These are phyloP conservation scores for Nerophis ophidion DNA, from an alignment of 2,113 vertebrate genomes.

Conservation along the genomic window DNA sequence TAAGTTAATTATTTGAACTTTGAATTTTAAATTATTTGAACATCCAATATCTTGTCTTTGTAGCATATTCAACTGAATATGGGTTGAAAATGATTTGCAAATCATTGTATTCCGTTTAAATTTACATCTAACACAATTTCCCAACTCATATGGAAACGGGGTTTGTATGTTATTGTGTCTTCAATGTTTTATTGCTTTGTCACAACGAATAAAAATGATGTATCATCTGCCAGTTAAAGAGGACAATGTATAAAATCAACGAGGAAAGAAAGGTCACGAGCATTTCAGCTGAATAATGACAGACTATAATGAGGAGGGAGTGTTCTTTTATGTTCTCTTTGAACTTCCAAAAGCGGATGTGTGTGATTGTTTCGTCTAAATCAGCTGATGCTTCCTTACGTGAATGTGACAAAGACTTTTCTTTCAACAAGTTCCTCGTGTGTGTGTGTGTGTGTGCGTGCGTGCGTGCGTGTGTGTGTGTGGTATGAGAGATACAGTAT, in stretches of 20 bases:
- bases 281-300: neutral
- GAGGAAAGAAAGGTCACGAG: neutral
- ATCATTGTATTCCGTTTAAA: no score
- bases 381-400: neutral
- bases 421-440: slow-evolving; percentile 34
- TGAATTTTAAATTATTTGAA: no score
- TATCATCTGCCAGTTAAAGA: neutral
- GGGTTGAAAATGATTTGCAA: no score
- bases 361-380: neutral
- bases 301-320: slow-evolving; percentile 6
- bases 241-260: neutral
- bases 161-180: neutral
- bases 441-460: neutral
- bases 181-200: slow-evolving; percentile 1
- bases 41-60: no score
- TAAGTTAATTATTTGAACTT: no score
- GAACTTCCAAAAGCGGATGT: neutral
- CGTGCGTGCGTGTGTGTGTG: no score
- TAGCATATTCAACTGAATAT: no score
- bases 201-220: neutral
- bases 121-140: no score
- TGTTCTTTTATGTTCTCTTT: neutral
- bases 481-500: no score
- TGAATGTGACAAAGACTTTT: slow-evolving; percentile 29
- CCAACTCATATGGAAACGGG: no score